Evolutionary conservation across 2,113 vertebrate genomes (phyloP), one percentile per base, ranked within the genome.

Genomic region (Nettapus auritus): DNA sequence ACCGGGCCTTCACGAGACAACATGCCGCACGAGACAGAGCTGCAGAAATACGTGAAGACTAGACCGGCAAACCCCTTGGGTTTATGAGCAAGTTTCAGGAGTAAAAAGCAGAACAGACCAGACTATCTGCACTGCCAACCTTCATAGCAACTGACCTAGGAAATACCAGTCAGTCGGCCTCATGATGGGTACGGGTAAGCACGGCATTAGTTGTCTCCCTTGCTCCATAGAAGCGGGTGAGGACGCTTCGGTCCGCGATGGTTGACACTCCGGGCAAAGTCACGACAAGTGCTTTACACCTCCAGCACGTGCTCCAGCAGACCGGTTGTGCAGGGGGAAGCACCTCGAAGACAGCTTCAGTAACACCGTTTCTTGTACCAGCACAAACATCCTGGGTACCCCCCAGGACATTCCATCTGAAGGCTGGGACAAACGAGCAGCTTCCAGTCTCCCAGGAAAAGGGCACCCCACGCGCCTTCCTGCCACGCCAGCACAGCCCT

Each of bases 301-400:
- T 59, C 23, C 4, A 77, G 57, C 57, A n/a, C 22, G 18, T 14
- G 31, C 18, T 29, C 28, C 29, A 44, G 22, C 3, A 75, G 31
- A 63, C 5, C 1, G 13, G 10, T 20, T 13, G 26, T 23, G n/a
- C 31, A 1, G 4, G 3, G 29, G 21, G 10, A 3, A 64, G 6
- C 48, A 48, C 17, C 20, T 22, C 1, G 13, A 26, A 34, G 31
- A 36, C 5, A 3, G 18, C 42, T 52, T 29, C 14, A 12, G 26
- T 26, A 71, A 38, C 19, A 21, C 23, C 40, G 8, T 5, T 80
- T 74, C 20, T 67, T 9, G 13, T 40, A 62, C 22, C 38, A 34
- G 34, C 40, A 34, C 34, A 33, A 38, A 8, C 13, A 31, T 3
- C 31, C 69, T 40, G 9, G 36, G 38, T 60, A 36, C 44, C 44